Conservation (phyloP, 2,888 invertebrate species). For the Nomada fabriciana region DNA sequence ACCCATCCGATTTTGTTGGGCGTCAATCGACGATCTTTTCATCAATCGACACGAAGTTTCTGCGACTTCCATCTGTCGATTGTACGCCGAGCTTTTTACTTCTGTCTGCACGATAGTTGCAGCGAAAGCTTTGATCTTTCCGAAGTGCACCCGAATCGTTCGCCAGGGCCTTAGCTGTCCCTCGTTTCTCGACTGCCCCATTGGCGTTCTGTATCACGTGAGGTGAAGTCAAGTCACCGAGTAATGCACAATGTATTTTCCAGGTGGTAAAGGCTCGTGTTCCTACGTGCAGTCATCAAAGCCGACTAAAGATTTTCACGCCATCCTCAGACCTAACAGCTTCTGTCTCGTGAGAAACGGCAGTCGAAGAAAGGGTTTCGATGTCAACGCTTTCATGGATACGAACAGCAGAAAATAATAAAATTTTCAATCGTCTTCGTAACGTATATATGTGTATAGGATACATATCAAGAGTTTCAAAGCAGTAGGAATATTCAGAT, state of each 20-base stretch:
- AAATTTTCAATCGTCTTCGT: background rate
- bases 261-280: conserved; percentile 44
- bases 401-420: background rate
- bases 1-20: background rate
- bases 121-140: conserved; percentile 60
- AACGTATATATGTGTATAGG: background rate
- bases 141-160: conserved; percentile 47
- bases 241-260: conserved; percentile 65
- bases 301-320: conserved; percentile 30
- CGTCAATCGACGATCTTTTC: background rate
- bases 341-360: conserved; percentile 36
- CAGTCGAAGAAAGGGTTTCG: conserved; percentile 49
- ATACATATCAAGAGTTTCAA: background rate
- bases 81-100: conserved; percentile 35
- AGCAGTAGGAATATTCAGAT: background rate
- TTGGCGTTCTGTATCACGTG: conserved; percentile 33
- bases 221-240: conserved; percentile 6
- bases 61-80: background rate
- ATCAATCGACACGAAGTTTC: background rate
- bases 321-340: conserved; percentile 21
- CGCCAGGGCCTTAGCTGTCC: conserved; percentile 48
- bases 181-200: conserved; percentile 41
- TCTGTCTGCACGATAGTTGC: conserved; percentile 27
- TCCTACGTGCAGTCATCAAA: conserved; percentile 48
- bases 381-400: conserved; percentile 45